Evolutionary conservation across 2,888 invertebrate genomes (phyloP).

Genomic region (Mythimna albipuncta): DNA sequence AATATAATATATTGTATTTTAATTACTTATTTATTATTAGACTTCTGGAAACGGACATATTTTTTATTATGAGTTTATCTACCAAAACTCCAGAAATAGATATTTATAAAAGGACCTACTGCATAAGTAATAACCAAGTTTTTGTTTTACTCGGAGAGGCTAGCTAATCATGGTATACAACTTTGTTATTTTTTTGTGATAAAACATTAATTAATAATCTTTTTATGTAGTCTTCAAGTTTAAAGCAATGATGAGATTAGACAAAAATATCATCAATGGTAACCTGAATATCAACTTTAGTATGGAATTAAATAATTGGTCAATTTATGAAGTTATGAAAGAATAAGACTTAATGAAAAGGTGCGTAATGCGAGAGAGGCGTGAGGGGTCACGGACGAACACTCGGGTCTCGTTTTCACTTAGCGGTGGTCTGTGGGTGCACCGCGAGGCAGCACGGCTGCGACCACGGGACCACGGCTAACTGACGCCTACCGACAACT

Average conservation of each 20-base stretch:
- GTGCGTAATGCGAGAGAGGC: conserved; percentile 70
- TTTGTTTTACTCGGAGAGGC: conserved; percentile 17
- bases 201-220: conserved; percentile 4
- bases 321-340: conserved; percentile 30
- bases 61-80: neutral
- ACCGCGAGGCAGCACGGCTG: conserved; percentile 53
- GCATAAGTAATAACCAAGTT: conserved; percentile 7
- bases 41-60: neutral
- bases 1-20: conserved; percentile 10
- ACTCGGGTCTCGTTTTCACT: conserved; percentile 77
- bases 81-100: neutral
- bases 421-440: conserved; percentile 65
- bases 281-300: neutral
- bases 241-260: neutral
- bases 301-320: conserved; percentile 9
- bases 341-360: conserved; percentile 36
- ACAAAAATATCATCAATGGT: neutral
- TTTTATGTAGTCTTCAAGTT: neutral
- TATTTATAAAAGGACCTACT: conserved; percentile 7
- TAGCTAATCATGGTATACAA: neutral
- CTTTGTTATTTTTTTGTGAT: conserved; percentile 6
- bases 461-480: conserved; percentile 41
- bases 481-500: conserved; percentile 48
- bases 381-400: conserved; percentile 74
- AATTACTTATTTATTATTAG: neutral